Evolutionary conservation across 2,797 vertebrate species (phyloP).

Genomic region (Tragelaphus oryx): DNA sequence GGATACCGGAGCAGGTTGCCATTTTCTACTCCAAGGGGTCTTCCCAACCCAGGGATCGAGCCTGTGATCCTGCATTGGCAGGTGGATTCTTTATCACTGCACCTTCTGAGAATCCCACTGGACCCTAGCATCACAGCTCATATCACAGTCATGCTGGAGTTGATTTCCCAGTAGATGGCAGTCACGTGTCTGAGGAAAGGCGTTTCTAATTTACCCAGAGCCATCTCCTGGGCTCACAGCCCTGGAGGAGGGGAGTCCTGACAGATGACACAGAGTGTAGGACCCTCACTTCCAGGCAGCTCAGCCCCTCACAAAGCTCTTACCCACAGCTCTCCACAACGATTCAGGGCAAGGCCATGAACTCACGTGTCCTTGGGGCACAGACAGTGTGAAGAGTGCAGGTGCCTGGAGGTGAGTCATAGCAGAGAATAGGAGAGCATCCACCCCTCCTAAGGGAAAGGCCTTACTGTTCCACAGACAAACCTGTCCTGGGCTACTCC

Average conservation of each 20-base stretch:
- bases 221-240: neutral
- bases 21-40: neutral
- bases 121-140: neutral
- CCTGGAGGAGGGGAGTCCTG: neutral
- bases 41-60: neutral
- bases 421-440: neutral
- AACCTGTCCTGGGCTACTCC: neutral
- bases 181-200: neutral
- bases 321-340: neutral
- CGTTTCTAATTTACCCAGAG: neutral
- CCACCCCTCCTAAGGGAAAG: neutral
- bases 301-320: neutral
- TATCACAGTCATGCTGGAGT: neutral
- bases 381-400: neutral
- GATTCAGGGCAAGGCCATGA: neutral
- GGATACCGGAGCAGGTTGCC: neutral
- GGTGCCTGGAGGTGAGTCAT: neutral
- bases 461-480: neutral
- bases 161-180: neutral
- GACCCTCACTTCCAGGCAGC: neutral
- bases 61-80: neutral
- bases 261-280: neutral
- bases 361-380: neutral
- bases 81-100: neutral
- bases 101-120: neutral